Base-by-base conservation (phyloP, 2,113 vertebrate species). In the Atractosteus spatula region DNA sequence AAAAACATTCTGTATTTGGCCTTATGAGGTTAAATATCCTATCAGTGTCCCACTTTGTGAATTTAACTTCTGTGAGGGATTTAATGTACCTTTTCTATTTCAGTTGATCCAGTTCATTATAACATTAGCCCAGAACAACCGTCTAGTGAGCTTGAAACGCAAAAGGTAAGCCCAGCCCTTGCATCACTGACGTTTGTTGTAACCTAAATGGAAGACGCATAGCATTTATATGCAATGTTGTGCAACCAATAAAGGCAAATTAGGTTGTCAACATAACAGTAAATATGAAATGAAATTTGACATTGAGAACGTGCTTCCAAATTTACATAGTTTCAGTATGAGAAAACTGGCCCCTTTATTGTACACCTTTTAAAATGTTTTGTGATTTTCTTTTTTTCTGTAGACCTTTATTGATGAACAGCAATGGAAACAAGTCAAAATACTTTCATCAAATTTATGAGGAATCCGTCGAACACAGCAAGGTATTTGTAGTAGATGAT, bases 51-150 rank as follows among this genome's bases (percentile, higher is more conserved):
- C 0, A 2, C 29, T 29, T 29, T 29, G 29, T 29, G 29, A 29
- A 29, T 29, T 29, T 29, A 29, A 29, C 29, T 29, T 29, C 29
- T 29, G 29, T 29, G 1, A 0, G 14, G 14, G 57, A 17, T 41
- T 65, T 65, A 11, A 41, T 44, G 2, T n/a, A 14, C 41, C 0
- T 69, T 17, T 68, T 65, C 41, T 62, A 83, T 78, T 84, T 43
- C 72, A 99, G 97, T 92, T 99, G 79, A 94, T 99, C 55, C 96
- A 99, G 51, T 99, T 99, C 79, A 97, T 99, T 82, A 89, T 99
- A 79, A 96, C 96, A 2, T 81, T 99, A 87, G 96, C 96, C 71
- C 95, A 96, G 84, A 98, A 95, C 86, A 99, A 98, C 82, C 94
- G 89, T 2, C 89, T 98, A 78, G 88, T 98, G 75, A 98, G 96